phyloP scores from a whole-genome alignment of 2,113 vertebrate genomes.

The Lycocorax pyrrhopterus region DNA sequence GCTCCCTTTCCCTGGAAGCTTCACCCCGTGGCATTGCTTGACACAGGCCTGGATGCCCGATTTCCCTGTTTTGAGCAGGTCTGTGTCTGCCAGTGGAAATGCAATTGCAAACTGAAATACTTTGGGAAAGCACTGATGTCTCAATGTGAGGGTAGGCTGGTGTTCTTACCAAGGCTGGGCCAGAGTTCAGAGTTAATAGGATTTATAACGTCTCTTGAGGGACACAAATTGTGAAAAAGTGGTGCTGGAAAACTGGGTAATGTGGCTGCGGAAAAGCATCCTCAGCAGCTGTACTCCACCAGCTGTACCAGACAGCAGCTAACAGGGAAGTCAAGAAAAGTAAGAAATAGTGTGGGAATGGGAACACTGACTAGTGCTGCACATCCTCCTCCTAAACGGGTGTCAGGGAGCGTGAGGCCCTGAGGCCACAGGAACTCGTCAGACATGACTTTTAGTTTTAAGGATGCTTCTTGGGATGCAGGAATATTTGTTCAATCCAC shows the following conservation, averaged over 20 bases:
- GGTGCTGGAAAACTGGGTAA: slow-evolving; percentile 14
- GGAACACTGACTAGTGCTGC: not conserved
- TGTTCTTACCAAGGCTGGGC: slow-evolving; percentile 17
- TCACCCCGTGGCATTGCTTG: accelerated
- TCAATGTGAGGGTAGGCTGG: not conserved
- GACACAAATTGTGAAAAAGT: slow-evolving; percentile 46
- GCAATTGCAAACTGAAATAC: not conserved
- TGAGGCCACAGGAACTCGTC: not conserved
- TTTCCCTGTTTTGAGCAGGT: not conserved
- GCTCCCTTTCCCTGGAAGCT: not conserved
- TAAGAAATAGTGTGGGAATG: slow-evolving; percentile 46
- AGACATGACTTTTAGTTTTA: not conserved
- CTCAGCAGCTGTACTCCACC: slow-evolving; percentile 31
- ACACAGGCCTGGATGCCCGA: not conserved
- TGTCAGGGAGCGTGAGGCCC: not conserved
- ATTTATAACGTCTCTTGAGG: slow-evolving; percentile 40
- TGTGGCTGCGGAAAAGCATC: slow-evolving; percentile 4
- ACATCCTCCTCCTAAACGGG: not conserved
- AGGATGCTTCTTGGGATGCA: not conserved
- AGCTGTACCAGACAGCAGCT: slow-evolving; percentile 44
- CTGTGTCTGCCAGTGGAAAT: not conserved
- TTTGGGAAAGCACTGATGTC: not conserved
- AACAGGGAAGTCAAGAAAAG: not conserved
- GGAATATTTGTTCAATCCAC: not conserved
- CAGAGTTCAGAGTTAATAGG: slow-evolving; percentile 49